These are phyloP conservation scores for Zoanthus sociatus DNA, from an alignment of 92 coral and sea anemone species.

Conservation along the genomic window DNA sequence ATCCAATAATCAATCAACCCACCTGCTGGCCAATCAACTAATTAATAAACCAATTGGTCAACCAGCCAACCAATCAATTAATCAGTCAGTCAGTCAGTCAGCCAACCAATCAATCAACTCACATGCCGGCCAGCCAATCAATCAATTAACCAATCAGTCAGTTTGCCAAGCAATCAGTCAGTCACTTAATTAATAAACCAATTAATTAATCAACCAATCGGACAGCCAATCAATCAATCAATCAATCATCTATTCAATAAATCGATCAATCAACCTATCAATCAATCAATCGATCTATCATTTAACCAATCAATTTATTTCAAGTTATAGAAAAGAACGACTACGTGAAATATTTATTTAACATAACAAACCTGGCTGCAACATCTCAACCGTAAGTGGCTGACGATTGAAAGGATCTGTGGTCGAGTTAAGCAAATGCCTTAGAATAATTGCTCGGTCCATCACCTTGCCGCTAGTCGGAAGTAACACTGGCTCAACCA, in stretches of 20 bases:
- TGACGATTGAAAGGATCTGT: conserved; percentile 98
- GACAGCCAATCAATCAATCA: too few relatives aligned
- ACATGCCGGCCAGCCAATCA: background rate
- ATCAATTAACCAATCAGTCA: too few relatives aligned
- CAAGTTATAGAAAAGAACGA: background rate
- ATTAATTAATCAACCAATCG: too few relatives aligned
- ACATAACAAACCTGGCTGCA: conserved; percentile 80
- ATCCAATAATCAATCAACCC: too few relatives aligned
- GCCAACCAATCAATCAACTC: background rate
- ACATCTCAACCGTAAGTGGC: conserved; percentile 90
- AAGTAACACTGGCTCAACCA: conserved; percentile 94
- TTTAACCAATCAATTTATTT: background rate
- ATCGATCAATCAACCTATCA: too few relatives aligned
- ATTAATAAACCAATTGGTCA: too few relatives aligned
- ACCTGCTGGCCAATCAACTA: too few relatives aligned
- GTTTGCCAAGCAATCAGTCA: background rate
- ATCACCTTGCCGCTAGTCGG: conserved; percentile 98
- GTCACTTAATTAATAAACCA: background rate
- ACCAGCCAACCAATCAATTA: background rate
- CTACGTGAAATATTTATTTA: background rate
- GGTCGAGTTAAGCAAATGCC: conserved; percentile 94
- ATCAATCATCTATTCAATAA: too few relatives aligned
- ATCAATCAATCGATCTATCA: background rate
- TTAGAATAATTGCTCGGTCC: conserved; percentile 94
- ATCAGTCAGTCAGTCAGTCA: background rate